These are phyloP conservation scores for Garra rufa DNA, from an alignment of 2,113 vertebrate genomes.

Conservation along the genomic window DNA sequence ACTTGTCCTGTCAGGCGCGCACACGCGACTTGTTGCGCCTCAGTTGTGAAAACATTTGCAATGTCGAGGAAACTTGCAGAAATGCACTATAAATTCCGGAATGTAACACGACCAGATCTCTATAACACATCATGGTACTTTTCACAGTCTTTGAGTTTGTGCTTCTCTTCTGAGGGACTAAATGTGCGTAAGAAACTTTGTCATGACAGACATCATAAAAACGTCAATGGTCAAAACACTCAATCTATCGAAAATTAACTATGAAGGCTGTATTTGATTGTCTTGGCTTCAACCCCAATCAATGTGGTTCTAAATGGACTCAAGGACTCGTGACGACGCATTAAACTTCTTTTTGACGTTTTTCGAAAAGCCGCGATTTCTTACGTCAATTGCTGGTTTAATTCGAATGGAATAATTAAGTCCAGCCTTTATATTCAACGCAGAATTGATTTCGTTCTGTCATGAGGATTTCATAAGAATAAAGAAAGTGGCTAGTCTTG, in stretches of 20 bases:
- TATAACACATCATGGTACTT: neutral
- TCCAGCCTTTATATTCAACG: neutral
- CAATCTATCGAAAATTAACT: neutral
- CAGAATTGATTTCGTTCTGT: neutral
- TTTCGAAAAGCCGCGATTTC: neutral
- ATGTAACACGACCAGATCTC: neutral
- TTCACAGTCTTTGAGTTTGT: neutral
- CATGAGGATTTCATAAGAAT: neutral
- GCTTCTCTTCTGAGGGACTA: neutral
- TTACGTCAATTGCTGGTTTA: neutral
- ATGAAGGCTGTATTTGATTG: neutral
- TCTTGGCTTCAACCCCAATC: neutral
- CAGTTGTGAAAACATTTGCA: neutral
- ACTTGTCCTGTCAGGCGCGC: neutral
- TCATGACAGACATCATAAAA: neutral
- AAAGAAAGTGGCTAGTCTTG: neutral
- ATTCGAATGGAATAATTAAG: neutral
- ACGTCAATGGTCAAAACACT: neutral
- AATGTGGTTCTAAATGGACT: neutral
- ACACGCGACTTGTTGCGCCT: neutral
- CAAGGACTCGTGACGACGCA: neutral
- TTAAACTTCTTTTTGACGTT: neutral
- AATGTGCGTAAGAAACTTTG: neutral
- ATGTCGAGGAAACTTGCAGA: neutral
- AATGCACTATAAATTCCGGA: neutral